These are phyloP conservation scores for Prionailurus viverrinus DNA, from an alignment of 2,113 vertebrate genomes.

Conservation along the genomic window DNA sequence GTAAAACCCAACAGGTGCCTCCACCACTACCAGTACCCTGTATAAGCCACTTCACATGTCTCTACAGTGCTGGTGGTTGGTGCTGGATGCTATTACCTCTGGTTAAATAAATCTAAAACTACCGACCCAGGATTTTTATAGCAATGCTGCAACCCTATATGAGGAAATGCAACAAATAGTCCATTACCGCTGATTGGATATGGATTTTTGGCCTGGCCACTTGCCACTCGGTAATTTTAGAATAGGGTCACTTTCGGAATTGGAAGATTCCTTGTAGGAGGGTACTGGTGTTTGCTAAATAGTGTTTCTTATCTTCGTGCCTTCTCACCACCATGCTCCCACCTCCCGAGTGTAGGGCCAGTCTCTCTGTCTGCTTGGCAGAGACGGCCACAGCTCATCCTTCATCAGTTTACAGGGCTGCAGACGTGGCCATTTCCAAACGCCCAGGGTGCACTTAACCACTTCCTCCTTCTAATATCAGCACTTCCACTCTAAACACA, in stretches of 20 bases:
- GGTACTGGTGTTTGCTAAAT: constrained; percentile 47
- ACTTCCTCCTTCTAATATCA: constrained; percentile 75
- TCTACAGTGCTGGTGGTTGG: background rate
- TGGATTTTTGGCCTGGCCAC: constrained; percentile 76
- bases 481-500: constrained; percentile 75
- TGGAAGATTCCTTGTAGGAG: constrained; percentile 45
- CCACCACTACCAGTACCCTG: background rate
- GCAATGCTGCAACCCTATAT: constrained; percentile 29
- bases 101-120: constrained; percentile 67
- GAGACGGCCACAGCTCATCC: constrained; percentile 30
- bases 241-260: constrained; percentile 72
- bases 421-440: constrained; percentile 65
- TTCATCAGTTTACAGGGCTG: constrained; percentile 59
- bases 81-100: background rate
- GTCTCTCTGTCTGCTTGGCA: background rate
- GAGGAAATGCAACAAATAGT: constrained; percentile 63
- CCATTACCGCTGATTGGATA: constrained; percentile 73
- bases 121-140: constrained; percentile 63
- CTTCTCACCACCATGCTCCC: background rate
- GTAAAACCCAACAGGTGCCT: background rate
- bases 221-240: constrained; percentile 79
- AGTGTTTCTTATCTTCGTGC: constrained; percentile 3
- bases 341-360: background rate
- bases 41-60: background rate
- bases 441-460: constrained; percentile 67